Base-by-base conservation (phyloP, 1,140 invertebrate genomes). In the Drosophila tristis region DNA sequence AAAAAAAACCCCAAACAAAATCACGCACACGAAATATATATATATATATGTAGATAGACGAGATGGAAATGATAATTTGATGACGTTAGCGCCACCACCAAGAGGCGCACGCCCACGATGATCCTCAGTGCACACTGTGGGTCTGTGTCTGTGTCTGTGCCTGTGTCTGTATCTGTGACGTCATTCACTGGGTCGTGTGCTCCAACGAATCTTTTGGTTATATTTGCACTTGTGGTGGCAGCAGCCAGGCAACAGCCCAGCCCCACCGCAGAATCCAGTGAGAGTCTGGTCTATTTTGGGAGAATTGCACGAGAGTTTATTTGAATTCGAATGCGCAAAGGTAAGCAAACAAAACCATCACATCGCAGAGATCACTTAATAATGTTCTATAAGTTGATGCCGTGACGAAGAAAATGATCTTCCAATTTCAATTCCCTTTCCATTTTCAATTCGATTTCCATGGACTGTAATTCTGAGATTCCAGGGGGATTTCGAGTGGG, bases 251-350 rank as follows among this genome's bases (percentile, higher is more conserved):
- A 66, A 75, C 62, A 63, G 70, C 29, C 29, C 3, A 35, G 31
- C 35, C 11, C 9, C 35, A 39, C 9, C 35, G 48, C 23, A 71
- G 61, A 47, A 60, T 47, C 58, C 20, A 45, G 20, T 15, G 25
- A 35, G 20, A 39, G 35, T 39, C 35, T 48, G 6, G 20, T 78
- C 82, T 86, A 86, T 82, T 82, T 86, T 63, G 31, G 66, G 74
- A 7, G 59, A 78, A 87, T 86, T 86, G 82, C 82, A 75, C 82
- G 82, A 72, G 84, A 72, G 78, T 71, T 76, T 71, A 65, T 70
- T 77, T 78, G 49, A 47, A 61, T 43, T 43, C 25, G 59, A 23
- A 23, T 44, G 56, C 39, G 23, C 31, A 81, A 39, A 39, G 63
- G 53, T 86, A 86, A 86, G 87, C 81, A 86, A 87, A 87, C 51